Conservation (phyloP, 2,888 invertebrate genomes). For the Caradrina kadenii region DNA sequence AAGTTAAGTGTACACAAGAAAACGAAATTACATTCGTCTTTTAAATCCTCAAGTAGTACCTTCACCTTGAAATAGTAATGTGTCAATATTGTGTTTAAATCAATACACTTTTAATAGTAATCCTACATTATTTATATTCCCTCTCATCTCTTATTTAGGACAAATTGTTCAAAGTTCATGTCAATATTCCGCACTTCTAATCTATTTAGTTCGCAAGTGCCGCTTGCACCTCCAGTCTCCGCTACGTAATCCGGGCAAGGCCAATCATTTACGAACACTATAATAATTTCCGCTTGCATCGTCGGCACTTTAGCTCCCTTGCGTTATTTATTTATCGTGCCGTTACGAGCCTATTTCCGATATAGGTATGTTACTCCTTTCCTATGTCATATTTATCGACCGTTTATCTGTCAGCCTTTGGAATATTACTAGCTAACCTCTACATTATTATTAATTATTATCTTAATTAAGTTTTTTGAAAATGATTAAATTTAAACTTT, state of each 20-base stretch:
- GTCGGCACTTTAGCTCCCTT: not conserved
- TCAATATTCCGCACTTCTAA: conserved; percentile 14
- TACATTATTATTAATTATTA: too few species aligned
- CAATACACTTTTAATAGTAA: too few species aligned
- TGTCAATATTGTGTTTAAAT: too few species aligned
- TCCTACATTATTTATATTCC: too few species aligned
- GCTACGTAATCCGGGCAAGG: conserved; percentile 3
- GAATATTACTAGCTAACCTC: too few species aligned
- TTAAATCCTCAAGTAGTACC: too few species aligned
- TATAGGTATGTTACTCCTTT: not conserved
- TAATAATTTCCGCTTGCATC: conserved; percentile 4
- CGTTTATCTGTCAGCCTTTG: too few species aligned
- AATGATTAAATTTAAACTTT: too few species aligned
- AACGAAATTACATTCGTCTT: too few species aligned
- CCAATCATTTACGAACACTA: conserved; percentile 3
- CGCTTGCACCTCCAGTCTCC: not conserved
- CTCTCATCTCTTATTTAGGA: not conserved
- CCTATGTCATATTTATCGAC: not conserved
- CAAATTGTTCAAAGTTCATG: not conserved
- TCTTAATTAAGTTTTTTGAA: too few species aligned
- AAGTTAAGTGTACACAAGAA: too few species aligned
- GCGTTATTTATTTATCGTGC: not conserved
- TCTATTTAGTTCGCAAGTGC: not conserved
- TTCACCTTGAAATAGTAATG: too few species aligned
- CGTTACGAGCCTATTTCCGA: not conserved